Evolutionary conservation across 2,113 vertebrate species (phyloP).

Genomic region (Chrysochloris asiatica): DNA sequence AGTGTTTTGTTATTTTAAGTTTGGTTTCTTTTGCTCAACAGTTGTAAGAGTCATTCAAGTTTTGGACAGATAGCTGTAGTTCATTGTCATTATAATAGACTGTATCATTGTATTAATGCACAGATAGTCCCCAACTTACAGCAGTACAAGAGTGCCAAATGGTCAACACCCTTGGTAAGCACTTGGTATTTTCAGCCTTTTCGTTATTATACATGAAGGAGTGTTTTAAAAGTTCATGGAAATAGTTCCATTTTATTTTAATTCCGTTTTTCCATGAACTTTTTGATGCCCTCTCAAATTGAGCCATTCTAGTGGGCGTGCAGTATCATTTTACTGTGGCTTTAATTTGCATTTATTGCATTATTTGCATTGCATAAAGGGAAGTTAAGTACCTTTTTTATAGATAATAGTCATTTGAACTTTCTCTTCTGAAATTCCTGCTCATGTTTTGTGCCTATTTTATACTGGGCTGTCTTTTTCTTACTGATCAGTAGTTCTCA

Average conservation of each 20-base stretch:
- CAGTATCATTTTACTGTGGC: neutral
- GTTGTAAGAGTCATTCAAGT: neutral
- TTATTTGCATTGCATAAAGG: neutral
- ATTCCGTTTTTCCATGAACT: neutral
- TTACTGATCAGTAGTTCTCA: neutral
- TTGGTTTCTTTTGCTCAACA: neutral
- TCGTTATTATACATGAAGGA: no score
- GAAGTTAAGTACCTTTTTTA: no score
- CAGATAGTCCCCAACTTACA: neutral
- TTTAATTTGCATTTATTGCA: slow-evolving; percentile 27
- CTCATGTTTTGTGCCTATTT: no score
- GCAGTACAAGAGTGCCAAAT: neutral
- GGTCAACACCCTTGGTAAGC: neutral
- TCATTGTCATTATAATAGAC: neutral
- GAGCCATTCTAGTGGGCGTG: neutral
- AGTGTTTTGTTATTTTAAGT: neutral
- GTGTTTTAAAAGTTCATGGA: no score
- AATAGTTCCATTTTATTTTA: no score
- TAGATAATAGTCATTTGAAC: no score
- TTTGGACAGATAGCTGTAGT: neutral
- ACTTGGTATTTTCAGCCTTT: neutral
- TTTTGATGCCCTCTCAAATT: neutral
- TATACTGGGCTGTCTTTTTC: neutral
- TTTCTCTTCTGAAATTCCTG: no score
- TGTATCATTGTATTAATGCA: neutral